Percentiles rank a stretch among this genome's conserved stretches.
These are phyloP conservation scores for Micronycteris hirsuta DNA, from an alignment of 2,113 vertebrate genomes.

Conservation along the genomic window DNA sequence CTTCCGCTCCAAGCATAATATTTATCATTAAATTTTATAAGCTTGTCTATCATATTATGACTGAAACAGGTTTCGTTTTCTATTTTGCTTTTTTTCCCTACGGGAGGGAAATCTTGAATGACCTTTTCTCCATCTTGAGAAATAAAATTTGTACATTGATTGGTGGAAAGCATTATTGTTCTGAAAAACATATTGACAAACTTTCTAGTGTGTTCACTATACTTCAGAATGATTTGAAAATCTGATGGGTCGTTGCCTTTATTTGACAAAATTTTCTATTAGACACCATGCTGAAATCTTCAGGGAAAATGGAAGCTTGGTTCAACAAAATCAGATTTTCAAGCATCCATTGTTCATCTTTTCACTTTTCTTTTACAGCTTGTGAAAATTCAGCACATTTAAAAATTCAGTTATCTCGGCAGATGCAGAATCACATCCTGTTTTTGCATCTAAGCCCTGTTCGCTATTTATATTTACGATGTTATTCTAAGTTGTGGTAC, in stretches of 20 bases:
- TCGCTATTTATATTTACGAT: background rate
- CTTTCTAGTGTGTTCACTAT: background rate
- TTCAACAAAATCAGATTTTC: constrained; percentile 16
- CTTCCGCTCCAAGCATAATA: background rate
- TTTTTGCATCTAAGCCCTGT: background rate
- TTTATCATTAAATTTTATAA: constrained; percentile 9
- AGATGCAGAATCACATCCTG: background rate
- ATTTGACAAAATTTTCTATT: background rate
- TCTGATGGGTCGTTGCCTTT: background rate
- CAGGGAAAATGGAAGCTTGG: background rate
- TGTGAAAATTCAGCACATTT: background rate
- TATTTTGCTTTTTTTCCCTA: background rate
- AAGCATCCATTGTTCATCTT: background rate
- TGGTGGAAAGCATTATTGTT: background rate
- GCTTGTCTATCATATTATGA: background rate
- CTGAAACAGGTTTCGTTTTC: background rate
- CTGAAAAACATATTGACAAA: background rate
- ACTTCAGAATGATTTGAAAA: background rate
- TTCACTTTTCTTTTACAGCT: background rate
- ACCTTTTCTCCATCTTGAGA: background rate
- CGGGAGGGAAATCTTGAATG: background rate
- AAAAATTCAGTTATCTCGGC: background rate
- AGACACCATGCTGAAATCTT: background rate
- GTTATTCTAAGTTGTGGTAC: background rate
- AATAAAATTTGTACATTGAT: background rate